Evolutionary conservation across 2,888 invertebrate genomes (phyloP).

Genomic region (Tortrix viridana): DNA sequence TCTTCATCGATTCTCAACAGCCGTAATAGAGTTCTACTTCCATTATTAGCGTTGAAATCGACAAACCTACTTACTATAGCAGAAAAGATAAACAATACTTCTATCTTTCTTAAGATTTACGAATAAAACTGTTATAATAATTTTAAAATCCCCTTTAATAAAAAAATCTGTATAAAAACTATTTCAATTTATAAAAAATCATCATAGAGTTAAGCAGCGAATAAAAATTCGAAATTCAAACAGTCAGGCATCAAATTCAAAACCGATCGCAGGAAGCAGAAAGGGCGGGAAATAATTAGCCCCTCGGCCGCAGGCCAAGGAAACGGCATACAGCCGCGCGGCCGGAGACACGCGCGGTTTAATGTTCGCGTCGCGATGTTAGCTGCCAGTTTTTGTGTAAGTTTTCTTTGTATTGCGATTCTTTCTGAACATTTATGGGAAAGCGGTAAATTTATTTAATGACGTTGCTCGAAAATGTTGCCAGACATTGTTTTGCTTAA

Average conservation of each 20-base stretch:
- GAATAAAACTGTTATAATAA: too few species aligned
- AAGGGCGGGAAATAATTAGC: slow-evolving; percentile 81
- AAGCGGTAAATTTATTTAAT: too few species aligned
- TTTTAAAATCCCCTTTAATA: too few species aligned
- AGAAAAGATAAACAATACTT: too few species aligned
- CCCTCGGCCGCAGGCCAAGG: slow-evolving; percentile 62
- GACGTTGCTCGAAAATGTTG: too few species aligned
- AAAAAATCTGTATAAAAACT: too few species aligned
- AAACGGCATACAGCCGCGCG: slow-evolving; percentile 43
- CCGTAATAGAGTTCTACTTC: too few species aligned
- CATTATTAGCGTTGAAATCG: too few species aligned
- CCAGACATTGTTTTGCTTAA: too few species aligned
- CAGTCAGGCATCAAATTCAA: slow-evolving; percentile 45
- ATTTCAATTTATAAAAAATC: neutral
- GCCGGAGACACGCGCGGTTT: slow-evolving; percentile 4
- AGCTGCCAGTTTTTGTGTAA: slow-evolving; percentile 2
- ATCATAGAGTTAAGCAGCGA: neutral
- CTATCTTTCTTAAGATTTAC: too few species aligned
- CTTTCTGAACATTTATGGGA: neutral
- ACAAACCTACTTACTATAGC: too few species aligned
- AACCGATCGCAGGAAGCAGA: slow-evolving; percentile 61
- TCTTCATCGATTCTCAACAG: too few species aligned
- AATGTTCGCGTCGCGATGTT: slow-evolving; percentile 15
- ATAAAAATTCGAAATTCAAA: slow-evolving; percentile 48
- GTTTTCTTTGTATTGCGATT: slow-evolving; percentile 8